Evolutionary conservation across 2,888 invertebrate genomes (phyloP).

Genomic region (Beris chalybata): DNA sequence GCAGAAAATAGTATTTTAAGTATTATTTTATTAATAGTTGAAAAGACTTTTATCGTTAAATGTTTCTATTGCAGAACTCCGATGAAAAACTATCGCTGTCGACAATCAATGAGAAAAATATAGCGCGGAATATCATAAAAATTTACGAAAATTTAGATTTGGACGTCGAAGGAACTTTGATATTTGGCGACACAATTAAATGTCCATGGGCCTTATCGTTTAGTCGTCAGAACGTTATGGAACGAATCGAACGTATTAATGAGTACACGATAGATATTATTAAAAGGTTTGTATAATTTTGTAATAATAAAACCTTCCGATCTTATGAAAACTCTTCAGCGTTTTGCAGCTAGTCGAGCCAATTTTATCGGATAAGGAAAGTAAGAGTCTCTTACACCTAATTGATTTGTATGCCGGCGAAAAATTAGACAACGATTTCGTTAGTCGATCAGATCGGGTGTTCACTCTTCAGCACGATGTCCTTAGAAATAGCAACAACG

Average conservation of each 20-base stretch:
- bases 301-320: neutral
- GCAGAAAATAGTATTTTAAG: neutral
- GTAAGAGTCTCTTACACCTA: slow-evolving; percentile 40
- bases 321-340: slow-evolving; percentile 40
- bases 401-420: slow-evolving; percentile 42
- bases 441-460: neutral
- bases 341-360: slow-evolving; percentile 48
- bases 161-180: slow-evolving; percentile 46
- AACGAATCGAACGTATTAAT: slow-evolving; percentile 44
- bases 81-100: slow-evolving; percentile 34
- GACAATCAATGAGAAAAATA: slow-evolving; percentile 31
- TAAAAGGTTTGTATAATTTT: slow-evolving; percentile 43
- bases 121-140: slow-evolving; percentile 45
- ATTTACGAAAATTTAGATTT: slow-evolving; percentile 46
- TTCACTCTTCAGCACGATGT: slow-evolving; percentile 9
- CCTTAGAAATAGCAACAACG: slow-evolving; percentile 5
- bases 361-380: slow-evolving; percentile 41
- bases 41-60: too few relatives aligned
- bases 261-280: slow-evolving; percentile 46
- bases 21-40: neutral
- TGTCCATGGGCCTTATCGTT: slow-evolving; percentile 50
- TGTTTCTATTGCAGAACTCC: slow-evolving; percentile 44
- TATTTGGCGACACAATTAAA: slow-evolving; percentile 50
- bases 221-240: slow-evolving; percentile 45
- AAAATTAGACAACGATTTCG: slow-evolving; percentile 33